phyloP scores from a whole-genome alignment of 2,113 vertebrate species.

The Oxyruncus cristatus region DNA sequence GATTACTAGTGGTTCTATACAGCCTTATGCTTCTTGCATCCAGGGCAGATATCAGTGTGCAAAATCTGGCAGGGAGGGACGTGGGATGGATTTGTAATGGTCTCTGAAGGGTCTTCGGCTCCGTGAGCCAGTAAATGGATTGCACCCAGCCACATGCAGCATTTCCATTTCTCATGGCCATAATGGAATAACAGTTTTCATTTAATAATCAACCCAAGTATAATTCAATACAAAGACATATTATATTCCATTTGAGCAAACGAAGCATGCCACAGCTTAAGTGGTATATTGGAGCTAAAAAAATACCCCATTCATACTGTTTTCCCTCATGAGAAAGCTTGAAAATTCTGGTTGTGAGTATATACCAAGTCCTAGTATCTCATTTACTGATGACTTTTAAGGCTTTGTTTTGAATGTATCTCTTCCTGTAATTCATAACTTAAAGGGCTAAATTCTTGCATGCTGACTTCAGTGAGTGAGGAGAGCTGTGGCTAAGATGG shows the following conservation, averaged over 20 bases:
- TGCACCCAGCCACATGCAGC: constrained; percentile 7
- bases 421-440: not conserved
- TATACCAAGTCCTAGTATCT: not conserved
- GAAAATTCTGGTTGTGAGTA: not conserved
- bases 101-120: constrained; percentile 19
- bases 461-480: not conserved
- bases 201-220: constrained; percentile 41
- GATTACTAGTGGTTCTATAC: not conserved
- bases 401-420: not conserved
- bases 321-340: not conserved
- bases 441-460: not conserved
- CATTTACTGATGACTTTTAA: not conserved
- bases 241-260: not conserved
- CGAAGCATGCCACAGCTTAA: constrained; percentile 5
- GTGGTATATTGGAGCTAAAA: not conserved
- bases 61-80: not conserved
- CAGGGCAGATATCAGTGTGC: not conserved
- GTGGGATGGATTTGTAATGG: constrained; percentile 13
- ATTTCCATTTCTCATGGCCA: not conserved
- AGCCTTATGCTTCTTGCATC: not conserved
- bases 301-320: not conserved
- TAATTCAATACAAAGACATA: constrained; percentile 33
- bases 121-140: constrained; percentile 17
- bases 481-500: not conserved
- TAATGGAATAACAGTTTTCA: constrained; percentile 50